Base-by-base conservation (phyloP, 2,113 vertebrate species). In the Tetrao urogallus region DNA sequence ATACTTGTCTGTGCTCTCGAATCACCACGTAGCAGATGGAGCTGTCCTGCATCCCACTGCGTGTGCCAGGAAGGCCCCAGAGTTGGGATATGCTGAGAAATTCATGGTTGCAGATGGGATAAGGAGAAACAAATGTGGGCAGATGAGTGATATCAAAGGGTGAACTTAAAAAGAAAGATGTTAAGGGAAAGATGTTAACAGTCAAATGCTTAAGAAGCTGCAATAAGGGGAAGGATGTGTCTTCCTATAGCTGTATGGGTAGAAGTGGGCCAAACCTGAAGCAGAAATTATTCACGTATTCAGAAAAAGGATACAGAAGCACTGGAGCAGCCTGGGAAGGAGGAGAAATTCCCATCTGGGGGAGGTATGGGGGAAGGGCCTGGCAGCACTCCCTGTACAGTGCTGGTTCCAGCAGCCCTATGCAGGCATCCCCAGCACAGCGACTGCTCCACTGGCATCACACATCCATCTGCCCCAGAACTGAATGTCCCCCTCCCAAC, bases 1-100 rank as follows among this genome's bases (percentile, higher is more conserved):
- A 10, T 8, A 58, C 1, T 0, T 10, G 3, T 38, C 8, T n/a
- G 11, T 69, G 12, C 61, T 71, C 66, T 72, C 28, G 45, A 3
- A 18, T 13, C 60, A 28, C 27, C 11, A 4, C 48, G 4, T 1
- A 34, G 72, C 50, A 77, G 76, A 21, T 3, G 30, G 19, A 83
- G 10, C 69, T 42, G 28, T 27, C 69, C 38, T 1, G 0, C 47
- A 79, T 19, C n/a, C 36, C 34, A 11, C 43, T 6, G 48, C 1
- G 6, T 6, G 43, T 42, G 61, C 20, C 82, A 60, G 60, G 20
- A 61, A 52, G n/a, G 24, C 40, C 52, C 42, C 6, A 0, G 38
- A 12, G 57, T 63, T 24, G n/a, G 71, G 75, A 36, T 52, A 1
- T 3, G 0, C 3, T 1, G 0, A 52, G 27, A 78, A 76, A 71